Evolutionary conservation across 2,888 invertebrate genomes (phyloP), one percentile per base, ranked within the genome.

Genomic region (Bedellia somnulentella): DNA sequence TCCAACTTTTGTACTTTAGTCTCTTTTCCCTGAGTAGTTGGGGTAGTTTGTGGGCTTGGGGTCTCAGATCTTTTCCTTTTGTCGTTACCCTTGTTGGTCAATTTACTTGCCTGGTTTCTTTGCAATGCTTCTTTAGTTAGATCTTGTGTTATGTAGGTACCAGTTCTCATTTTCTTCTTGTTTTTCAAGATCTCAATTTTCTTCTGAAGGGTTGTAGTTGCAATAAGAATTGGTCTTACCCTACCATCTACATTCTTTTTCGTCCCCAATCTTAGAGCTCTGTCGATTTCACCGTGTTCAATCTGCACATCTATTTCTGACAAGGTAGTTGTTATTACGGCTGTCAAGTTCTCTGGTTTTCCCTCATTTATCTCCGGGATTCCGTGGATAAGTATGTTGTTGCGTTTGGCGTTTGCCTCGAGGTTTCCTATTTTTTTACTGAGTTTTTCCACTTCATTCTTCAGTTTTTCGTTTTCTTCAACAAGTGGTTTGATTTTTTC

Each of bases 141-240:
- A 15, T 27, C 27, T 10, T 17, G 10, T 11, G 16, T 27, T 17
- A 27, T 27, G 27, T 27, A 27, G 17, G n/a, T n/a, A n/a, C 10
- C 5, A 8, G 16, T 6, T 15, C 5, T 17, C 11, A 17, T 5
- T 10, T 27, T 6, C 2, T 27, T 27, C 10, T 27, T 26, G n/a
- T 26, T 26, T 15, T 26, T 26, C 15, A 26, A 8, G n/a, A 26
- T 15, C 5, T 26, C 13, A 3, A 26, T 10, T 10, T 15, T 26
- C 4, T 5, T 26, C 6, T 5, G 10, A 6, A 26, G 8, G n/a
- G 26, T 15, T 5, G 11, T 15, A 4, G 12, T 5, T 5, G n/a
- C 12, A 5, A 26, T n/a, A 5, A 26, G 15, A 14, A 26, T 13
- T n/a, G 26, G 26, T 14, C 8, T 16, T 10, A n/a, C n/a, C n/a